Conservation (phyloP, 1,140 invertebrate genomes). For the Phymastichus coffea region DNA sequence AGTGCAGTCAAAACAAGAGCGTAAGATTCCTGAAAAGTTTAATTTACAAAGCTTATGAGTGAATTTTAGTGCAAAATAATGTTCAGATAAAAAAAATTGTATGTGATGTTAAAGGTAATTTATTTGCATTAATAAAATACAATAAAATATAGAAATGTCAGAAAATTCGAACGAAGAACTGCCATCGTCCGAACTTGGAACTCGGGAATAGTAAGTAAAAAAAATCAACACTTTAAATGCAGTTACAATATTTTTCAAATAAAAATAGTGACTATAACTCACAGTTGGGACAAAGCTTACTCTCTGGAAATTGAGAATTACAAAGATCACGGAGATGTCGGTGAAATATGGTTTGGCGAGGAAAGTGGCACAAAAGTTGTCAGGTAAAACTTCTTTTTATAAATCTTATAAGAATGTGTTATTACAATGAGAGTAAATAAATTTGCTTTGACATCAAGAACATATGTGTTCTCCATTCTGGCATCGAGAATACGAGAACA, state of each 20-base stretch:
- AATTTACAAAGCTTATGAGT: no score
- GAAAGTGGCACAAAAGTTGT: slow-evolving; percentile 74
- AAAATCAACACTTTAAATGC: neutral
- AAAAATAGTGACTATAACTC: slow-evolving; percentile 36
- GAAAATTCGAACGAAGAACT: slow-evolving; percentile 57
- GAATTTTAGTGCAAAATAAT: no score
- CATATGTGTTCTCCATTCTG: slow-evolving; percentile 6
- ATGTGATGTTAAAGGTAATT: neutral
- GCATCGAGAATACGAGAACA: no score
- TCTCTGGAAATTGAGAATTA: slow-evolving; percentile 80
- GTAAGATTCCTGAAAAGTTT: no score
- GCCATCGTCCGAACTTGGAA: slow-evolving; percentile 75
- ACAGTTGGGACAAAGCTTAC: slow-evolving; percentile 83
- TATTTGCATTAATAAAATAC: slow-evolving; percentile 8
- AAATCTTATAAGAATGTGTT: no score
- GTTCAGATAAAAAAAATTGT: no score
- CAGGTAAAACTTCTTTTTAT: slow-evolving; percentile 57
- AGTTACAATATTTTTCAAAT: slow-evolving; percentile 46
- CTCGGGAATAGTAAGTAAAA: slow-evolving; percentile 68
- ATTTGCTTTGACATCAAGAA: no score
- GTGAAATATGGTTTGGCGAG: slow-evolving; percentile 93
- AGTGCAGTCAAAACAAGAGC: no score
- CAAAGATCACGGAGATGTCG: slow-evolving; percentile 79
- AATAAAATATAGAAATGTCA: slow-evolving; percentile 9
- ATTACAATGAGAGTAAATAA: no score